Conservation (phyloP, 2,888 invertebrate genomes). For the Thera obeliscata region DNA sequence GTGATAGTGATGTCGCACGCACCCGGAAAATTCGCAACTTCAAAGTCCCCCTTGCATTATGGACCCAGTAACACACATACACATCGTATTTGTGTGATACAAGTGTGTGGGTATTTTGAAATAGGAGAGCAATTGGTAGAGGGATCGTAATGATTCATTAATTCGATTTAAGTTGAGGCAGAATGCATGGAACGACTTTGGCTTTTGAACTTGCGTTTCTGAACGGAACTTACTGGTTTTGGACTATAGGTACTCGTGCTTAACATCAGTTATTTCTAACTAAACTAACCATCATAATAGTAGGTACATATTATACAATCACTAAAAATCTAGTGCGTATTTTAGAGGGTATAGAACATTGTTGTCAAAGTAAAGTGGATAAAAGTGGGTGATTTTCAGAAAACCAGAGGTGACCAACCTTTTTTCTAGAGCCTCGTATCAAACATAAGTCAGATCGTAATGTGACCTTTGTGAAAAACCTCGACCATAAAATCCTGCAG, state of each 20-base stretch:
- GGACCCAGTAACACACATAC: constrained; percentile 22
- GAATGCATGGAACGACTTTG: constrained; percentile 56
- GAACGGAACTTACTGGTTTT: constrained; percentile 33
- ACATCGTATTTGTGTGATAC: constrained; percentile 1
- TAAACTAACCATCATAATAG: not conserved
- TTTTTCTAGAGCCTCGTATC: constrained; percentile 17
- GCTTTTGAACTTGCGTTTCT: constrained; percentile 58
- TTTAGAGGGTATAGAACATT: not conserved
- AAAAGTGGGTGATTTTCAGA: not conserved
- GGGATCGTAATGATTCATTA: constrained; percentile 76
- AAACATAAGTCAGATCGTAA: constrained; percentile 17
- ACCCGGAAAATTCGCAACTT: constrained; percentile 70
- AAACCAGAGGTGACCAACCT: constrained; percentile 26
- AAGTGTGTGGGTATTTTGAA: constrained; percentile 21
- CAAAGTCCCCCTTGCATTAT: constrained; percentile 60
- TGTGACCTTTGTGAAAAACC: constrained; percentile 22
- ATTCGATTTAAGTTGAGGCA: constrained; percentile 51
- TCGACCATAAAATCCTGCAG: constrained; percentile 30
- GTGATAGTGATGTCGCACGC: constrained; percentile 75
- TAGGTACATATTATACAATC: not conserved
- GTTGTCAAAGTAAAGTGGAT: too few relatives aligned
- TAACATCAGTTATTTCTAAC: not conserved
- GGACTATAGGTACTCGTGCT: too few relatives aligned
- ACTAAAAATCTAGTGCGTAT: not conserved
- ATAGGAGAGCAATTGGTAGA: constrained; percentile 65